Evolutionary conservation across 2,113 vertebrate genomes (phyloP).

Genomic region (Oncorhynchus masou): DNA sequence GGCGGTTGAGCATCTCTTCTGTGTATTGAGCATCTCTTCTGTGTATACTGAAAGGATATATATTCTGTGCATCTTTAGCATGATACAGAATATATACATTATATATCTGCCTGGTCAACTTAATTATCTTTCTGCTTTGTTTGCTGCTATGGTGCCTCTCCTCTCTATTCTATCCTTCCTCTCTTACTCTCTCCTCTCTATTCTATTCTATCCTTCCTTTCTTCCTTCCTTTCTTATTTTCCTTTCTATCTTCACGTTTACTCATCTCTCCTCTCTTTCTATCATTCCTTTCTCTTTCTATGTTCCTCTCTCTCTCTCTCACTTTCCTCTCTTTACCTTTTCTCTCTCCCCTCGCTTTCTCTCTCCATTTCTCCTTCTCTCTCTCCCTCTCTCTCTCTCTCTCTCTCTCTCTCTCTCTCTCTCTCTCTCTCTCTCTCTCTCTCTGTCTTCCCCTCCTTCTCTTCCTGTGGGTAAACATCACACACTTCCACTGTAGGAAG

Average conservation of each 20-base stretch:
- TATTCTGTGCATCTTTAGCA: neutral
- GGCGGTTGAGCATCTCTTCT: too few relatives aligned
- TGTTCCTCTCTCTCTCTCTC: too few relatives aligned
- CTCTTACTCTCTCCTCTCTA: neutral
- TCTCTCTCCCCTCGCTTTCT: neutral
- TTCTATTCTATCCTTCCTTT: too few relatives aligned
- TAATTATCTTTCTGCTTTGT: neutral
- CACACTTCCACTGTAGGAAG: neutral
- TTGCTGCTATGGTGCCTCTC: slow-evolving; percentile 7
- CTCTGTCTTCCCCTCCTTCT: neutral
- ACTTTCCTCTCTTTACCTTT: too few relatives aligned
- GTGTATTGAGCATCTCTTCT: too few relatives aligned
- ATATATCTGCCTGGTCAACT: neutral
- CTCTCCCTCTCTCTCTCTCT: too few relatives aligned
- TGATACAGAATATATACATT: too few relatives aligned
- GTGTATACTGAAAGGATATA: neutral
- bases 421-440: too few relatives aligned
- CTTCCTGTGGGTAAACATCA: neutral
- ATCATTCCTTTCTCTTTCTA: neutral
- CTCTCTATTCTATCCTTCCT: neutral
- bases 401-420: too few relatives aligned
- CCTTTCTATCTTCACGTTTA: neutral
- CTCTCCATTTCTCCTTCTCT: too few relatives aligned
- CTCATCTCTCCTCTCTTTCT: neutral
- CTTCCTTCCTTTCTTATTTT: neutral